phyloP scores from a whole-genome alignment of 1,140 invertebrate genomes.

The Lepidurus apus region DNA sequence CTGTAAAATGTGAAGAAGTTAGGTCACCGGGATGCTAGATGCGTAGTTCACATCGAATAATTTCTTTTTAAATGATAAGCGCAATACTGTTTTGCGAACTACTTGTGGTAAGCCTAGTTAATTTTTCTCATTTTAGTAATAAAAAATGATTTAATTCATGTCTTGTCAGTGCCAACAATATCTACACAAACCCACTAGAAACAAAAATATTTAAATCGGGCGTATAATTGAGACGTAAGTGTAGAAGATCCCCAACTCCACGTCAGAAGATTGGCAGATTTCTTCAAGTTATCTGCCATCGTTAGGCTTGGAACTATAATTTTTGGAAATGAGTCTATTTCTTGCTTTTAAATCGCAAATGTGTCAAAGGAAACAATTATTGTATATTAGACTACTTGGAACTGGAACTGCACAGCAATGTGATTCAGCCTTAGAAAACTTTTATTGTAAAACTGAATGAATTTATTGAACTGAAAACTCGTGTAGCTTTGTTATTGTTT shows the following conservation, averaged over 20 bases:
- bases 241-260: background rate
- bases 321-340: conserved; percentile 2
- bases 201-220: background rate
- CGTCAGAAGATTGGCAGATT: background rate
- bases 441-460: too few relatives aligned
- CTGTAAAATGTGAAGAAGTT: conserved; percentile 7
- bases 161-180: background rate
- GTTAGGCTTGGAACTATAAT: background rate
- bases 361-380: background rate
- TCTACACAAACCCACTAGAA: background rate
- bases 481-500: background rate
- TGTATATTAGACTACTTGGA: background rate
- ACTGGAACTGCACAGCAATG: background rate
- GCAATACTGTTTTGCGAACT: background rate
- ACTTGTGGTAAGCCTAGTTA: background rate
- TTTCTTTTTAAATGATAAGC: background rate
- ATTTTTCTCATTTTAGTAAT: background rate
- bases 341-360: background rate
- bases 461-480: too few relatives aligned
- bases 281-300: background rate
- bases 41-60: background rate
- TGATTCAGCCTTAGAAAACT: too few relatives aligned
- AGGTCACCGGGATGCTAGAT: background rate
- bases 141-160: background rate
- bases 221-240: background rate